A percentile compares a stretch with the other conserved stretches of the same genome.
These are phyloP conservation scores for Leucophenga montana DNA, from an alignment of 2,888 invertebrate species.

Conservation along the genomic window DNA sequence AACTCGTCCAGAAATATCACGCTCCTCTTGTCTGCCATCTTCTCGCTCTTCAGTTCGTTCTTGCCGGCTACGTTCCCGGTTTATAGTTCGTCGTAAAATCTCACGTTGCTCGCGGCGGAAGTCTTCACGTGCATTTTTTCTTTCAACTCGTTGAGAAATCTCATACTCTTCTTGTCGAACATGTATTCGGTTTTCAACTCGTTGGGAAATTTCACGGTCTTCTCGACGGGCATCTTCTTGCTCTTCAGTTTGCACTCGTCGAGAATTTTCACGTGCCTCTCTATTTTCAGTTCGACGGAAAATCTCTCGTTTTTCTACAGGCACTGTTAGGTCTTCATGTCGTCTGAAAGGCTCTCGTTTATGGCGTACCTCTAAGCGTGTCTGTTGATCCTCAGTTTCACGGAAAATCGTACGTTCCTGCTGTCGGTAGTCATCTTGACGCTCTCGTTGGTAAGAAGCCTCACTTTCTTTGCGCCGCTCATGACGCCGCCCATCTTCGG, in stretches of 20 bases:
- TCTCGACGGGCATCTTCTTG: slow-evolving; percentile 1
- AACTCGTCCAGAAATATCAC: background rate
- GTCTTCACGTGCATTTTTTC: background rate
- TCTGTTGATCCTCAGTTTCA: background rate
- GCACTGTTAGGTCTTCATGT: background rate
- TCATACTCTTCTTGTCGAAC: background rate
- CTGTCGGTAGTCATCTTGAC: background rate
- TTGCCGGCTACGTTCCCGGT: no score
- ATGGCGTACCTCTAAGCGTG: background rate
- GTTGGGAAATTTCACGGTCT: background rate
- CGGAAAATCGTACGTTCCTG: background rate
- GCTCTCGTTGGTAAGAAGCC: no score
- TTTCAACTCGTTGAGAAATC: background rate
- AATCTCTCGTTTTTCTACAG: background rate
- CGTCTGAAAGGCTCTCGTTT: background rate
- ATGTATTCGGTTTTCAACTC: background rate
- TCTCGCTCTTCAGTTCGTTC: background rate
- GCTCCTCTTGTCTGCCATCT: background rate
- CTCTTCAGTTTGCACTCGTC: background rate
- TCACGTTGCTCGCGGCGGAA: background rate
- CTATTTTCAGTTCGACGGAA: background rate
- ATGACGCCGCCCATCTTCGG: background rate
- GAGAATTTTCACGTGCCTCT: background rate
- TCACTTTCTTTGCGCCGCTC: background rate
- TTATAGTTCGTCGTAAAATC: background rate